phyloP scores from a whole-genome alignment of 2,888 invertebrate species.

The Diaprepes abbreviatus region DNA sequence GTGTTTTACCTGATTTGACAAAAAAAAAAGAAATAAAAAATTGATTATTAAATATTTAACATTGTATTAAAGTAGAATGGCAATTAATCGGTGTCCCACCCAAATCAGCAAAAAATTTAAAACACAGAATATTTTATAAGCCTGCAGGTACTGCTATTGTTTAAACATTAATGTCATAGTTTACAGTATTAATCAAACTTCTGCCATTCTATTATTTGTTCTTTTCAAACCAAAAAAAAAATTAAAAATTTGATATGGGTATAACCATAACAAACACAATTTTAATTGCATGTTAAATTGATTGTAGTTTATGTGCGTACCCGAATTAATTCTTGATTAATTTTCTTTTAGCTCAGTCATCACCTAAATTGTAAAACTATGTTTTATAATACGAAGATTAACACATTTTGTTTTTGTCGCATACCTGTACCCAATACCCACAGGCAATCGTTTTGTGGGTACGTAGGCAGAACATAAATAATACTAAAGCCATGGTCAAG shows the following conservation, averaged over 20 bases:
- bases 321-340: neutral
- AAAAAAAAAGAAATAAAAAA: too few species aligned
- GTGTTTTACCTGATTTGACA: too few species aligned
- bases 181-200: too few species aligned
- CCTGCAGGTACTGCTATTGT: too few species aligned
- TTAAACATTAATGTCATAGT: too few species aligned
- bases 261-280: conserved; percentile 1
- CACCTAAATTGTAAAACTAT: neutral
- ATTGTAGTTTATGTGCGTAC: neutral
- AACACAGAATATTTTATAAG: too few species aligned
- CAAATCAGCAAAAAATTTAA: too few species aligned
- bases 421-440: conserved; percentile 32
- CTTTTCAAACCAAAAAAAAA: too few species aligned
- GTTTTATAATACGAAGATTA: neutral
- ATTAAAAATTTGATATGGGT: neutral
- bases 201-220: too few species aligned
- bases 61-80: too few species aligned
- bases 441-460: conserved; percentile 30
- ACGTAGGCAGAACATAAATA: conserved; percentile 39
- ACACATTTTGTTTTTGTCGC: conserved; percentile 16
- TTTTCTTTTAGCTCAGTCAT: neutral
- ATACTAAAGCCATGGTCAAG: conserved; percentile 42
- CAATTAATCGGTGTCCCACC: too few species aligned
- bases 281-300: neutral
- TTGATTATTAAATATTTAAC: too few species aligned